Base-by-base conservation (phyloP, 2,797 vertebrate genomes). In the Calcarius lapponicus region DNA sequence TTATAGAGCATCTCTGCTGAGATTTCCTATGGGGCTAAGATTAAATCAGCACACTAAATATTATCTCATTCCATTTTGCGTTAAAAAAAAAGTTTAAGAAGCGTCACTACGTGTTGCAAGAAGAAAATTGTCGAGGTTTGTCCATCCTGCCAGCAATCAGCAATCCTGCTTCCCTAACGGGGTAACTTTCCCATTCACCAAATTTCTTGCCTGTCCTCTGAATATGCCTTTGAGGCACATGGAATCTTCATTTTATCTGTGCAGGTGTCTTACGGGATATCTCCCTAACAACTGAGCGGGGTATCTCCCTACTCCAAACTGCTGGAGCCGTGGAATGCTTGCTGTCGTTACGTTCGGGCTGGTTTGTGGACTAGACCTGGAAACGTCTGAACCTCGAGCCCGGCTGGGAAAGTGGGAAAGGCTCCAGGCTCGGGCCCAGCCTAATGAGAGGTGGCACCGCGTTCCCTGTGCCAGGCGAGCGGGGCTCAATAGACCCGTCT, bases 1-100 rank as follows among this genome's bases (percentile, higher is more conserved):
- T 81, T 88, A 45, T 62, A 90, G 95, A 83, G 90, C 96, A 95
- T 96, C 94, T 95, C 80, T 88, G 61, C 61, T 36, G 92, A 85
- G 80, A 72, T 90, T 95, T 94, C 85, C 89, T 86, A 56, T 28
- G 22, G 69, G 57, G 34, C n/a, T 74, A 62, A 90, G 75, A 83
- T 80, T 90, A 80, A 92, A 91, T 61, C 87, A 92, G 29, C 74
- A n/a, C 42, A 38, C 45, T 73, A 62, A 85, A 58, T 80, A 62
- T 79, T 89, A 83, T 91, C 67, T 86, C 31, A 2, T 86, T 79
- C 65, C 9, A 13, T 58, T 95, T 57, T 62, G 47, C n/a, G 20
- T 67, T 31, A 0, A 8, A 47, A 40, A 40, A 61, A 17, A 17
- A 24, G 28, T 80, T 92, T 69, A 42, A 53, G 58, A 83, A 58